Percentiles rank a stretch among this genome's conserved stretches.
These are phyloP conservation scores for Pseudonaja textilis DNA, from an alignment of 2,113 vertebrate genomes.

Conservation along the genomic window DNA sequence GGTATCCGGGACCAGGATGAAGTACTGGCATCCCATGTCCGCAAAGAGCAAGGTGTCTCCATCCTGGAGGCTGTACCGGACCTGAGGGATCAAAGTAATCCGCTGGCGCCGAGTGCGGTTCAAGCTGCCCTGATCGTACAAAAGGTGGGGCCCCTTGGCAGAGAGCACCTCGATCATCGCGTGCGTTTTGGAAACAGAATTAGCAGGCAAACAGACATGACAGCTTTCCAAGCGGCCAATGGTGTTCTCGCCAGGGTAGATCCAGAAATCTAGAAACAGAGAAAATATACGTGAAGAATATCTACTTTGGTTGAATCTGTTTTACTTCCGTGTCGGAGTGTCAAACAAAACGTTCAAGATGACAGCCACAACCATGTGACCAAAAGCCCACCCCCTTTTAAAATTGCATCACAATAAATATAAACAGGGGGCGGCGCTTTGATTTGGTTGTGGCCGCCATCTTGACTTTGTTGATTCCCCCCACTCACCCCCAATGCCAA, in stretches of 20 bases:
- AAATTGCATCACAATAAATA: neutral
- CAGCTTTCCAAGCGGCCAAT: constrained; percentile 81
- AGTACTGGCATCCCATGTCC: constrained; percentile 83
- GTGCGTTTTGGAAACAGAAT: constrained; percentile 82
- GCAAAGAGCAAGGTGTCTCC: constrained; percentile 78
- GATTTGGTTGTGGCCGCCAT: neutral
- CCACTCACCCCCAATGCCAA: neutral
- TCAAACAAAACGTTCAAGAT: neutral
- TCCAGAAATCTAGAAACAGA: constrained; percentile 72
- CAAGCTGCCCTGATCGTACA: constrained; percentile 83
- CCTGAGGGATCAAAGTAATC: constrained; percentile 72
- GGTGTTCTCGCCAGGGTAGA: constrained; percentile 81
- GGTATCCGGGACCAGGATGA: constrained; percentile 44
- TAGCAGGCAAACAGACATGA: constrained; percentile 68
- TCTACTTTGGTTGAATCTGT: neutral
- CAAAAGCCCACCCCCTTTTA: neutral
- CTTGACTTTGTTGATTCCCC: neutral
- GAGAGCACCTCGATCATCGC: constrained; percentile 63
- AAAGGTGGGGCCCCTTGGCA: constrained; percentile 66
- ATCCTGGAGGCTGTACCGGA: constrained; percentile 77
- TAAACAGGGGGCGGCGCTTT: neutral
- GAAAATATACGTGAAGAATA: neutral
- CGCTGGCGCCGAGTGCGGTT: constrained; percentile 81
- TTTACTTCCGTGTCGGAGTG: neutral
- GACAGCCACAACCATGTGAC: neutral